A percentile compares a stretch with the other conserved stretches of the same genome.
These are phyloP conservation scores for Caloenas nicobarica DNA, from an alignment of 2,113 vertebrate genomes.

Conservation along the genomic window DNA sequence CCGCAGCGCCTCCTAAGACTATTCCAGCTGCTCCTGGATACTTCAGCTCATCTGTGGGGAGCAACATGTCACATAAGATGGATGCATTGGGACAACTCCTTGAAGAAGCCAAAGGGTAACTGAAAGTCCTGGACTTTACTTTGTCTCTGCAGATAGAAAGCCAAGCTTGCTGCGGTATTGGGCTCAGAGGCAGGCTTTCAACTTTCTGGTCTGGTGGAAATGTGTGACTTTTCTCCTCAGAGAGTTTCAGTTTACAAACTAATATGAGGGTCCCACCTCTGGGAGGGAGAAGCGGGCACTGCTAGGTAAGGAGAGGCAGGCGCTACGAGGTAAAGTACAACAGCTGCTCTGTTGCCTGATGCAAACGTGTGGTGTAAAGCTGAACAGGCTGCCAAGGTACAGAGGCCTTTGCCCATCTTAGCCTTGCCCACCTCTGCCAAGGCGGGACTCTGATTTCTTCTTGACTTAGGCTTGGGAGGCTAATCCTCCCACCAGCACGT, in stretches of 20 bases:
- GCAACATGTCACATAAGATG: slow-evolving; percentile 49
- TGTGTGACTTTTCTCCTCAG: background rate
- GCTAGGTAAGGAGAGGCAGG: too few relatives aligned
- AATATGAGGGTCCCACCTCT: accelerated
- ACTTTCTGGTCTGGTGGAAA: background rate
- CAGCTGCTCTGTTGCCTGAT: background rate
- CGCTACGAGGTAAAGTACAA: background rate
- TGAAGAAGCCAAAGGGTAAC: slow-evolving; percentile 78
- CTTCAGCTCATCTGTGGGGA: slow-evolving; percentile 33
- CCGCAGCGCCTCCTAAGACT: slow-evolving; percentile 33
- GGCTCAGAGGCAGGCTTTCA: background rate
- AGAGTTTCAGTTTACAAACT: background rate
- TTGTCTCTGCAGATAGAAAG: background rate
- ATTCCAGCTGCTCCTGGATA: slow-evolving; percentile 36
- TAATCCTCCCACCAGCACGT: background rate
- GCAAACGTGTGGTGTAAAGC: background rate
- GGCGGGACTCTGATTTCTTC: background rate
- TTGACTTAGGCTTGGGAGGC: background rate
- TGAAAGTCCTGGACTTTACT: background rate
- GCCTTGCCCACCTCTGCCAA: background rate
- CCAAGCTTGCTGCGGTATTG: background rate
- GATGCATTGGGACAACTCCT: slow-evolving; percentile 75
- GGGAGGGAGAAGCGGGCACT: background rate
- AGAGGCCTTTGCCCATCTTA: background rate
- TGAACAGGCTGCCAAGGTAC: background rate